phyloP scores from a whole-genome alignment of 2,797 vertebrate genomes.

The Linurgus olivaceus region DNA sequence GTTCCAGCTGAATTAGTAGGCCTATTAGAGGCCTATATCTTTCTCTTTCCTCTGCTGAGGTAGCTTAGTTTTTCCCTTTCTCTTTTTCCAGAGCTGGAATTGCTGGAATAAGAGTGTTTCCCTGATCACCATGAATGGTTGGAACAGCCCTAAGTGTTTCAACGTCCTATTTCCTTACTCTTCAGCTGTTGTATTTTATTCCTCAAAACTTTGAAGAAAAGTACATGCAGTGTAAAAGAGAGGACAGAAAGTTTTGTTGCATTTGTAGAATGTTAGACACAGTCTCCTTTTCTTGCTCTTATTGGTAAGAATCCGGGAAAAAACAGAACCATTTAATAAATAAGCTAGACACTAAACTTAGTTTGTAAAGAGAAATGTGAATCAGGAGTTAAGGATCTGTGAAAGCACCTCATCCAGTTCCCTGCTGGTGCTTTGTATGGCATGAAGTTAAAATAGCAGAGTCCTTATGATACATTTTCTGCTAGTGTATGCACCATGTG shows the following conservation, averaged over 20 bases:
- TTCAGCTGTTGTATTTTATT: background rate
- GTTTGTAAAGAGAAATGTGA: background rate
- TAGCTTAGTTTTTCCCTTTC: background rate
- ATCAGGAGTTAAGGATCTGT: conserved; percentile 3
- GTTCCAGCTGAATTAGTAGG: background rate
- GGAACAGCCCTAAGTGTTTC: background rate
- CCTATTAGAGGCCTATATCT: background rate
- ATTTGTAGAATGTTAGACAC: background rate
- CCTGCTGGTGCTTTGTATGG: background rate
- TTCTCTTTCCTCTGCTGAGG: background rate
- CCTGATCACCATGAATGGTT: background rate
- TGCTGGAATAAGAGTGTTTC: background rate
- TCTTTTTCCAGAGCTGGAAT: background rate
- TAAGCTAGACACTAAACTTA: background rate
- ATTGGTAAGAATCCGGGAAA: background rate
- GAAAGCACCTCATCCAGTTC: conserved; percentile 5
- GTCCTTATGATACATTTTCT: background rate
- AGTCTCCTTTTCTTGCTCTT: background rate
- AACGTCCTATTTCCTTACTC: background rate
- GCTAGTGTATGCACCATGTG: background rate
- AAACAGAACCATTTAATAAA: background rate
- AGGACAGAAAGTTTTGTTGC: background rate
- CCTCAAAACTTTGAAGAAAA: background rate
- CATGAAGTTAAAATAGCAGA: background rate
- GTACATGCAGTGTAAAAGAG: background rate